phyloP scores from a whole-genome alignment of 1,140 invertebrate genomes.

The Vanessa tameamea region DNA sequence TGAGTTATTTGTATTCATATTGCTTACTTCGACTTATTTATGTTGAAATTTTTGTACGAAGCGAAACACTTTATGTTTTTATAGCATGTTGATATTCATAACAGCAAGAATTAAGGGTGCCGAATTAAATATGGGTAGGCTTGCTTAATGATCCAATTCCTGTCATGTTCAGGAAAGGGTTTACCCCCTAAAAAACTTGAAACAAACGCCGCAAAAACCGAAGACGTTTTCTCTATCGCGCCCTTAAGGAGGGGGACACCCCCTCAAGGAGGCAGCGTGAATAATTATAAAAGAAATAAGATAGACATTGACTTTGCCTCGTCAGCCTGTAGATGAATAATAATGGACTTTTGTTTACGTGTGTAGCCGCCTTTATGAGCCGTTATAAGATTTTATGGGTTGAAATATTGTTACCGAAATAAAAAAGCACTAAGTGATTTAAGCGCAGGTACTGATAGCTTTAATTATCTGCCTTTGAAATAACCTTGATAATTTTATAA shows the following conservation, averaged over 20 bases:
- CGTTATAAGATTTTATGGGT: constrained; percentile 52
- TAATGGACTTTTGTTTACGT: constrained; percentile 76
- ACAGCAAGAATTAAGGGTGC: constrained; percentile 51
- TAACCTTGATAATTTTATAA: no score
- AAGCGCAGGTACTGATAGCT: not conserved
- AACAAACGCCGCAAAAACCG: constrained; percentile 80
- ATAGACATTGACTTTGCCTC: constrained; percentile 77
- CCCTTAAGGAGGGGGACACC: constrained; percentile 41
- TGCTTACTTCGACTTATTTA: not conserved
- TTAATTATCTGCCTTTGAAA: not conserved
- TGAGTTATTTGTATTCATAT: no score
- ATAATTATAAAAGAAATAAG: constrained; percentile 81
- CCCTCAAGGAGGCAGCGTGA: constrained; percentile 63
- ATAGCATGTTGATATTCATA: constrained; percentile 58
- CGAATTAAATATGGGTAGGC: constrained; percentile 69
- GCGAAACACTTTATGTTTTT: not conserved
- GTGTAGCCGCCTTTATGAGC: constrained; percentile 64
- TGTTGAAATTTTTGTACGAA: not conserved
- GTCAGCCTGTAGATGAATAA: constrained; percentile 76
- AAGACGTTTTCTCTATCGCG: constrained; percentile 70
- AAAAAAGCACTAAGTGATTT: not conserved
- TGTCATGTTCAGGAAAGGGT: constrained; percentile 80
- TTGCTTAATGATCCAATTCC: constrained; percentile 80
- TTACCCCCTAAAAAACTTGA: constrained; percentile 80
- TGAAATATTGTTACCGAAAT: constrained; percentile 55